Conservation (phyloP, 1,140 invertebrate species). For the Scaptomyza graminum region DNA sequence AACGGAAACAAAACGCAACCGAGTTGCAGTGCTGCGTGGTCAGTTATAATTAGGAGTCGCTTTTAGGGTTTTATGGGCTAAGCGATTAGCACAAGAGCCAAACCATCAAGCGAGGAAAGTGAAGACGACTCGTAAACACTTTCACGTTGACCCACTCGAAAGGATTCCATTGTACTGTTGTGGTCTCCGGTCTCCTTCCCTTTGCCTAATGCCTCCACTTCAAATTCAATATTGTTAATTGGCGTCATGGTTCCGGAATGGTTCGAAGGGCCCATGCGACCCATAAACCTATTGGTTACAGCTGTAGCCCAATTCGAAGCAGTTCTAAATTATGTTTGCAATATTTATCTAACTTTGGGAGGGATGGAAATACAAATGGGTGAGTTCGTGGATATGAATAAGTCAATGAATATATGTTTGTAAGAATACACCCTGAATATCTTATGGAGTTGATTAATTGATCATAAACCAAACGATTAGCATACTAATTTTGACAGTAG, state of each 20-base stretch:
- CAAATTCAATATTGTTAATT: conserved; percentile 73
- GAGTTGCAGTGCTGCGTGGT: conserved; percentile 75
- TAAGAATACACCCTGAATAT: not conserved
- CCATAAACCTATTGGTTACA: conserved; percentile 61
- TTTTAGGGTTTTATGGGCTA: conserved; percentile 59
- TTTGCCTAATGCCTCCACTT: not conserved
- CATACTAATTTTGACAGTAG: conserved; percentile 33
- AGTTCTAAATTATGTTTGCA: conserved; percentile 40
- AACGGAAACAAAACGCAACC: conserved; percentile 52
- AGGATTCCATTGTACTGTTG: not conserved
- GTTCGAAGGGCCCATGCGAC: conserved; percentile 29
- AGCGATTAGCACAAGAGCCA: conserved; percentile 52
- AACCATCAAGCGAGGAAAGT: conserved; percentile 24
- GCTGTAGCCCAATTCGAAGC: conserved; percentile 42
- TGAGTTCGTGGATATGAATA: conserved; percentile 29
- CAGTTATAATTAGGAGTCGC: conserved; percentile 74
- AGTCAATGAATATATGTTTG: conserved; percentile 32
- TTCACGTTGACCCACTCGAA: conserved; percentile 40
- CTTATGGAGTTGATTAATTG: conserved; percentile 65
- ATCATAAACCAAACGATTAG: conserved; percentile 70
- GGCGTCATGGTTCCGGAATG: conserved; percentile 43
- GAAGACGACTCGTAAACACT: conserved; percentile 45
- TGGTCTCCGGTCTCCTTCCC: not conserved
- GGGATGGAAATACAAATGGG: conserved; percentile 26
- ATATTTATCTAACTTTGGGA: conserved; percentile 27